phyloP scores from a whole-genome alignment of 2,113 vertebrate species.

The Nibea coibor region DNA sequence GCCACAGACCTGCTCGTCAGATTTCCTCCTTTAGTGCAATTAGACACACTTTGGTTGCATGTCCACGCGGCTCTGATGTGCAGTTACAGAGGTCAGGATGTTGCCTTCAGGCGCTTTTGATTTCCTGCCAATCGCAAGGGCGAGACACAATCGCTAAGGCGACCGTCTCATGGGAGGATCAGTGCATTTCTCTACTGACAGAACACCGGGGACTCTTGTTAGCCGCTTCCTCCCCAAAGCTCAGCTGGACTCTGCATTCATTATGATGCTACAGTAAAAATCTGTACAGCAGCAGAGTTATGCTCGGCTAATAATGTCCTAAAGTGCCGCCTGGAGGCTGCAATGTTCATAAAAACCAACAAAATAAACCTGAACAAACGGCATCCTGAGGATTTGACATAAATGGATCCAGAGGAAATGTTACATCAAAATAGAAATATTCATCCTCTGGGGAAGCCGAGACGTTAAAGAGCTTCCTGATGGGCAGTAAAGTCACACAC shows the following conservation, averaged over 20 bases:
- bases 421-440: background rate
- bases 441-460: background rate
- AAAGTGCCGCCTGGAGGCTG: background rate
- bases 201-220: slow-evolving; percentile 53
- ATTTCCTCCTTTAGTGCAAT: slow-evolving; percentile 61
- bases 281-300: background rate
- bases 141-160: slow-evolving; percentile 19
- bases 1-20: slow-evolving; percentile 48
- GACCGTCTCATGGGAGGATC: slow-evolving; percentile 1
- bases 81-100: slow-evolving; percentile 45
- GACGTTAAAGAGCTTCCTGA: background rate
- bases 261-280: background rate
- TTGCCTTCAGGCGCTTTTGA: slow-evolving; percentile 54
- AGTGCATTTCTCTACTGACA: slow-evolving; percentile 15
- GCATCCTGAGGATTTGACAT: background rate
- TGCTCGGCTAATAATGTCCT: background rate
- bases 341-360: background rate
- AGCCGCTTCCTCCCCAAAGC: background rate
- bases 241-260: slow-evolving; percentile 8
- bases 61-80: slow-evolving; percentile 48
- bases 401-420: background rate
- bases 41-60: slow-evolving; percentile 59
- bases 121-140: slow-evolving; percentile 52
- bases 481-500: too few relatives aligned
- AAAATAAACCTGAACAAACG: background rate